Conservation (phyloP, 2,888 invertebrate species). For the Timema podura region DNA sequence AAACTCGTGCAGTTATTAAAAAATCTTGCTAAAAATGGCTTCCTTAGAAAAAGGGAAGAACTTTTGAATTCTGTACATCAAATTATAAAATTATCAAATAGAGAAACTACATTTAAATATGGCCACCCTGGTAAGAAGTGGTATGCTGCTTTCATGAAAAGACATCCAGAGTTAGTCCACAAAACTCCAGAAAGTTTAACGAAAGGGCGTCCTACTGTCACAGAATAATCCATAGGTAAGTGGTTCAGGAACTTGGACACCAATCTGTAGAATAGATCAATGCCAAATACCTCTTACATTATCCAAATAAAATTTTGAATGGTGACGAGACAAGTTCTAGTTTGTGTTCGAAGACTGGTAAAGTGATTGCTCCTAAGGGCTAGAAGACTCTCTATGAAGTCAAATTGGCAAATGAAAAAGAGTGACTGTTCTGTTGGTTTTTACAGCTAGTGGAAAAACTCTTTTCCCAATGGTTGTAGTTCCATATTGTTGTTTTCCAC, state of each 20-base stretch:
- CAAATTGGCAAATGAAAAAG: conserved; percentile 30
- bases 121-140: conserved; percentile 38
- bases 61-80: conserved; percentile 23
- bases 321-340: conserved; percentile 40
- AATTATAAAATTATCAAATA: conserved; percentile 24
- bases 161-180: conserved; percentile 35
- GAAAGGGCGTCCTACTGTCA: conserved; percentile 37
- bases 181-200: conserved; percentile 37
- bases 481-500: conserved; percentile 27
- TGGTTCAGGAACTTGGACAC: conserved; percentile 38
- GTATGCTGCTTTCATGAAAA: conserved; percentile 37
- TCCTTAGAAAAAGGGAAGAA: conserved; percentile 33
- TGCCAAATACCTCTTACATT: conserved; percentile 31
- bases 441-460: conserved; percentile 25
- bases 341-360: conserved; percentile 39
- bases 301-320: conserved; percentile 28
- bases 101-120: conserved; percentile 37
- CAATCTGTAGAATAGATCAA: neutral
- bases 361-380: conserved; percentile 21
- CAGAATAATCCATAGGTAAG: conserved; percentile 36
- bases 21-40: conserved; percentile 33
- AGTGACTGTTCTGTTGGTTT: conserved; percentile 31
- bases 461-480: conserved; percentile 24
- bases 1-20: conserved; percentile 38
- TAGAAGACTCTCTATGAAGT: conserved; percentile 16